Base-by-base conservation (phyloP, 2,888 invertebrate species). In the Tridacna gigas region DNA sequence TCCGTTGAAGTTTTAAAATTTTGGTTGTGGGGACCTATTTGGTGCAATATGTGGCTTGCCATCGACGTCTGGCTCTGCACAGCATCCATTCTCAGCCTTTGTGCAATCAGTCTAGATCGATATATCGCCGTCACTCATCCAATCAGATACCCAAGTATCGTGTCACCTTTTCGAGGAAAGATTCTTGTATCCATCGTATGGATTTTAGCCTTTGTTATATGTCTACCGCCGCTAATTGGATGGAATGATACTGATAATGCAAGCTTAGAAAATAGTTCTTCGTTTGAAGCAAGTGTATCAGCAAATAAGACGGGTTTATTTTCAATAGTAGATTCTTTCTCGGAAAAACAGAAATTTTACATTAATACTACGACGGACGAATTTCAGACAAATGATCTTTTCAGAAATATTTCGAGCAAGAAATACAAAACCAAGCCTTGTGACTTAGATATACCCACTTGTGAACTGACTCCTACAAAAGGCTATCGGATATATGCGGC, bases 1-100 rank as follows among this genome's bases (percentile, higher is more conserved):
- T 98, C 98, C 93, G 99, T 99, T 95, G 99, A 99, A 95, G 96
- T 99, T 28, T 96, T 98, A 90, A 99, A 99, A 95, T 97, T 98
- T 95, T 99, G 99, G 99, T 97, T 98, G 92, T 99, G 99, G 95
- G 99, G 99, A 45, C 97, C 97, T 87, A 97, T 97, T 95, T 98
- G 99, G 96, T 99, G 99, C 96, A 98, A 98, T 96, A 98, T 98
- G 77, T 99, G 99, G 99, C 97, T 99, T 91, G 99, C 99, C 74
- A 98, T 99, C 95, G 99, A 99, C 96, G 98, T 99, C 93, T 98
- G 99, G 97, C 99, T 99, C 95, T 99, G 98, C 92, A 99, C 99
- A 81, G 99, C 99, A 75, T 99, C 99, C 93, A 99, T 99, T 94
- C 96, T 99, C 91, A 99, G 99, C 96, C 96, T 99, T 88, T 99